Conservation (phyloP, 2,797 vertebrate species). For the Girardinus metallicus region DNA sequence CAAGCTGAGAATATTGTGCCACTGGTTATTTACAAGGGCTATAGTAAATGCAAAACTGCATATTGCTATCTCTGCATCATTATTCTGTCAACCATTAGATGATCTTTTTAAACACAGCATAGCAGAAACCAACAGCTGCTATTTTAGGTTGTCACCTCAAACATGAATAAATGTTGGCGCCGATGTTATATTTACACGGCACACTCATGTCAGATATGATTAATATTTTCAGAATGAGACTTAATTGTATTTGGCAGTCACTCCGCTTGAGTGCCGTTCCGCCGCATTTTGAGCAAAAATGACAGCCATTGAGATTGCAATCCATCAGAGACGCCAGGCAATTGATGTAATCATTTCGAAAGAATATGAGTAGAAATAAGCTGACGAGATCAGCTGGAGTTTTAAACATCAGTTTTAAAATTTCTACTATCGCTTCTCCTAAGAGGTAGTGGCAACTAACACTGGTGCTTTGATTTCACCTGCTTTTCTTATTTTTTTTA, state of each 20-base stretch:
- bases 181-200: background rate
- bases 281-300: background rate
- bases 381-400: background rate
- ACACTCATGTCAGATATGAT: background rate
- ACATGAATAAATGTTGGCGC: background rate
- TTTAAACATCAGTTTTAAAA: background rate
- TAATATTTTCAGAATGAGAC: slow-evolving; percentile 2
- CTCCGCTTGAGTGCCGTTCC: background rate
- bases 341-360: slow-evolving; percentile 1
- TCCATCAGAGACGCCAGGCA: background rate
- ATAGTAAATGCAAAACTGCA: background rate
- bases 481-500: background rate
- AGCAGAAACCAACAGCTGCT: background rate
- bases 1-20: too few relatives aligned
- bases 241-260: background rate
- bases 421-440: background rate
- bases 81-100: background rate
- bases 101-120: background rate
- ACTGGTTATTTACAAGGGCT: background rate
- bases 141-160: slow-evolving; percentile 3
- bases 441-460: background rate
- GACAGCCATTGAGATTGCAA: slow-evolving; percentile 6
- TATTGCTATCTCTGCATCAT: too few relatives aligned
- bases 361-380: background rate
- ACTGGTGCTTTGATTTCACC: background rate